These are phyloP conservation scores for Amphiprion percula DNA, from an alignment of 2,113 vertebrate genomes.

Conservation along the genomic window DNA sequence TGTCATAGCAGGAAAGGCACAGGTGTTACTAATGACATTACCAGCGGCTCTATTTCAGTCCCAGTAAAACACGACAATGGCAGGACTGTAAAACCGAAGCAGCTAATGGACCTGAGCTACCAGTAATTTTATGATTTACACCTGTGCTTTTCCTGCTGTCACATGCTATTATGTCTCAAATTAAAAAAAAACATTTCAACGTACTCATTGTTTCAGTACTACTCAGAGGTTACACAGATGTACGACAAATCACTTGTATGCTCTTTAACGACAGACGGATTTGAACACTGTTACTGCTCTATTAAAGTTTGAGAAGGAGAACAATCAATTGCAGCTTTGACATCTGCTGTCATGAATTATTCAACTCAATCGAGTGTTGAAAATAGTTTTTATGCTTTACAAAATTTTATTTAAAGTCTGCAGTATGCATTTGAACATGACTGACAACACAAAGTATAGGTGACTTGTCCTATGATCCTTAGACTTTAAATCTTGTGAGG, in stretches of 20 bases:
- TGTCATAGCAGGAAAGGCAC: not conserved
- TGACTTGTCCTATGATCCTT: not conserved
- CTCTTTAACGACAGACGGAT: not conserved
- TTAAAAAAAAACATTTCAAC: not conserved
- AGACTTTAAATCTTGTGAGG: slow-evolving; percentile 29
- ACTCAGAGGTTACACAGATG: not conserved
- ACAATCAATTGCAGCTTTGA: not conserved
- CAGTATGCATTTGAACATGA: not conserved
- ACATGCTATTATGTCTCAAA: not conserved
- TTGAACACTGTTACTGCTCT: not conserved
- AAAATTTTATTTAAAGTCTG: not conserved
- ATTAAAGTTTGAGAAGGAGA: not conserved
- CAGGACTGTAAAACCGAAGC: not conserved
- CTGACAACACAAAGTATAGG: not conserved
- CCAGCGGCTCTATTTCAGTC: not conserved
- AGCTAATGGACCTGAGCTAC: not conserved
- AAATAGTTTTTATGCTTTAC: not conserved
- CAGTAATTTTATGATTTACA: not conserved
- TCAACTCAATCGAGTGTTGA: not conserved
- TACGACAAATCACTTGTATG: not conserved
- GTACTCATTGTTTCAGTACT: not conserved
- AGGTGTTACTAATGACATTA: not conserved
- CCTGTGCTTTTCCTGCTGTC: not conserved
- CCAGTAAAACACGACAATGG: not conserved
- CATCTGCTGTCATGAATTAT: not conserved